Base-by-base conservation (phyloP, 2,888 invertebrate genomes). In the Creontiades dilutus region DNA sequence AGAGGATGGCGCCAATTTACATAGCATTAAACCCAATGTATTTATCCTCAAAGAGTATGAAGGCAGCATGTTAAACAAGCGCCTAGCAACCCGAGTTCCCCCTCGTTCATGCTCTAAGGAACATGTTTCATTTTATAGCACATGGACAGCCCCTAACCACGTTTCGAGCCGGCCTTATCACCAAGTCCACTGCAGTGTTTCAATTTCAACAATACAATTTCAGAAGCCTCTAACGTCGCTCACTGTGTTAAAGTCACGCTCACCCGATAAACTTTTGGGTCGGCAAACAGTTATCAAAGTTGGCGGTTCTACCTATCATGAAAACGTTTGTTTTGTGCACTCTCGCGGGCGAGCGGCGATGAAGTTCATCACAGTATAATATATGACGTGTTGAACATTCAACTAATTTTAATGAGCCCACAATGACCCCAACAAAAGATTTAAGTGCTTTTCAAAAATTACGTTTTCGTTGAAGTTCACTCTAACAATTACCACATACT, bases 21-120 rank as follows among this genome's bases (percentile, higher is more conserved):
- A 86, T 86, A 75, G 48, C 86, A 86, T 86, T 86, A 86, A 75
- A 55, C 68, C 48, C 86, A 86, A 86, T 75, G 86, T 75, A 86
- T 68, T 86, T 86, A 86, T 86, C 86, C 47, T 37, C 47, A 46
- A 75, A 86, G 75, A 46, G 48, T 82, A 82, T 75, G 86, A n/a
- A n/a, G 86, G 86, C 68, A 75, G 86, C 68, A 86, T 86, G 86
- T 86, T 86, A 86, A 86, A 75, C 68, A 86, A 75, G 86, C 82
- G 82, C 82, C 78, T 78, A 47, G 78, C 78, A 78, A 78, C 78
- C 46, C 46, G n/a, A 19, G 37, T 47, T n/a, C 23, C 48, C 82
- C 82, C 52, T 82, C 52, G 55, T 82, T 82, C 82, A 82, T 82
- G 82, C 82, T 82, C 82, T 52, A 82, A 52, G 27, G 82, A 47